Percentiles rank a stretch among this genome's conserved stretches.
Conservation (phyloP, 2,888 invertebrate species). For the Chelonus formosanus region DNA sequence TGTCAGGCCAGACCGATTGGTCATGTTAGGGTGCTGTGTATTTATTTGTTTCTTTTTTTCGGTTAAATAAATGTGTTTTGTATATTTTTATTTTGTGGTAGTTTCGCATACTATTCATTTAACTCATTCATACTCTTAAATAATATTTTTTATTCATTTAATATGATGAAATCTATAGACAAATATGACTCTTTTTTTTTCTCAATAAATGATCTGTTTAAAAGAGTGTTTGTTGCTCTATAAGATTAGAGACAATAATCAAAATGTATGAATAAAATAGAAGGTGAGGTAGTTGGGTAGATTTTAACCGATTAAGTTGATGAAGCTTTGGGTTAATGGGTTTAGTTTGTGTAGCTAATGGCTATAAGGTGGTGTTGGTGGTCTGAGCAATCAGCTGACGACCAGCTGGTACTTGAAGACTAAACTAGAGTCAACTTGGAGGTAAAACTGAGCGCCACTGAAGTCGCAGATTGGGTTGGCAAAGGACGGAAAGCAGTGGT, state of each 20-base stretch:
- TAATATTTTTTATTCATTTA: no score
- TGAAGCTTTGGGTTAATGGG: slow-evolving; percentile 53
- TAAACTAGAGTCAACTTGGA: neutral
- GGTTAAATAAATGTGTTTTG: slow-evolving; percentile 54
- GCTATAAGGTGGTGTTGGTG: slow-evolving; percentile 38
- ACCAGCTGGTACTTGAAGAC: slow-evolving; percentile 51
- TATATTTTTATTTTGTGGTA: slow-evolving; percentile 25
- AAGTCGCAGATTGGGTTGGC: slow-evolving; percentile 52
- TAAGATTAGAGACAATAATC: no score
- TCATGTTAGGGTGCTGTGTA: slow-evolving; percentile 62
- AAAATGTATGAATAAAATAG: no score
- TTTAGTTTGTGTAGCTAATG: slow-evolving; percentile 52
- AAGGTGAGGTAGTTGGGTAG: no score
- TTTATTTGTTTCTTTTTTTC: slow-evolving; percentile 44
- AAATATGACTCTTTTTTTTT: no score
- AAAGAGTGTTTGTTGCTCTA: no score
- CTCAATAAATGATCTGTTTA: no score
- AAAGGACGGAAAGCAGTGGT: slow-evolving; percentile 45
- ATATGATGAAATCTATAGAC: no score
- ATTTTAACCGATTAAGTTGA: neutral
- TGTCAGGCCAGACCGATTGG: slow-evolving; percentile 67
- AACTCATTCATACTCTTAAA: no score
- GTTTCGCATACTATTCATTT: slow-evolving; percentile 41
- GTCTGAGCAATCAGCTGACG: slow-evolving; percentile 58
- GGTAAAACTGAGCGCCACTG: slow-evolving; percentile 44